A percentile compares a stretch with the other conserved stretches of the same genome.
These are phyloP conservation scores for Litocranius walleri DNA, from an alignment of 2,113 vertebrate genomes.

Conservation along the genomic window DNA sequence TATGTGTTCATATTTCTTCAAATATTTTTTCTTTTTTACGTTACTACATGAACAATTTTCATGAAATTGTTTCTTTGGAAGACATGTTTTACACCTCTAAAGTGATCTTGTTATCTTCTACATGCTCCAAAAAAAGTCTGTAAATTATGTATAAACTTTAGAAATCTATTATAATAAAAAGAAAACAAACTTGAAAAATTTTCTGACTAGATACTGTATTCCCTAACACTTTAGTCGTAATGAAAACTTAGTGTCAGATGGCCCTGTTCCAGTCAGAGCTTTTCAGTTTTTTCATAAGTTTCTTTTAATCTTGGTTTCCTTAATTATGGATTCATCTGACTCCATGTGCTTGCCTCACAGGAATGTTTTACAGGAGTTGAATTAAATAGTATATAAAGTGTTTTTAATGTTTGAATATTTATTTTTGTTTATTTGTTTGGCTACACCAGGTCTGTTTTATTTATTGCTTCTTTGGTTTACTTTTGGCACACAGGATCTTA, in stretches of 20 bases:
- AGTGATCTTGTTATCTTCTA: not conserved
- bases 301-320: not conserved
- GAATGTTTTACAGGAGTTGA: not conserved
- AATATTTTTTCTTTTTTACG: not conserved
- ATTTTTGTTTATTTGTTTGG: not conserved
- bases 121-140: not conserved
- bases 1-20: conserved; percentile 26
- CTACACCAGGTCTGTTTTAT: not conserved
- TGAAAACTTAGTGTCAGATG: not conserved
- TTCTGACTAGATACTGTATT: not conserved
- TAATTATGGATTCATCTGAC: not conserved
- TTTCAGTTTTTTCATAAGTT: not conserved
- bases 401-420: not conserved
- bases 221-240: not conserved
- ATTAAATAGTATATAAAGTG: not conserved
- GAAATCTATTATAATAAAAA: not conserved
- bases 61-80: not conserved
- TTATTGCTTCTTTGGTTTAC: not conserved
- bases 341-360: not conserved
- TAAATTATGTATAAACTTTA: not conserved
- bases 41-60: not conserved
- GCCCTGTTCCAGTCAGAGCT: not conserved
- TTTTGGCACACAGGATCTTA: not conserved
- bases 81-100: not conserved
- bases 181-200: not conserved